phyloP scores from a whole-genome alignment of 2,113 vertebrate species.

The Ornithorhynchus anatinus region DNA sequence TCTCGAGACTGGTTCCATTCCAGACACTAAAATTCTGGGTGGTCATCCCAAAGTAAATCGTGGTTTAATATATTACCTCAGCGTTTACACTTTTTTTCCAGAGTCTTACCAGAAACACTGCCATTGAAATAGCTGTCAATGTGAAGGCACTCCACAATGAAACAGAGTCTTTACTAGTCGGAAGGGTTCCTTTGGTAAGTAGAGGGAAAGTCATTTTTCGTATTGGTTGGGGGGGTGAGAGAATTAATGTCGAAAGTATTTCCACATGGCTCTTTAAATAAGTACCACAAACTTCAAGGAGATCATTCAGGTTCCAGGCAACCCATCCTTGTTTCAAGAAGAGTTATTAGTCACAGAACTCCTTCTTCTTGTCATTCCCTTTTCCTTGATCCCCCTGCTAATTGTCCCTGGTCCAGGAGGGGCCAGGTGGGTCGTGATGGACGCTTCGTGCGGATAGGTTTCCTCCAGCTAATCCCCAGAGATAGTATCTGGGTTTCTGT shows the following conservation, averaged over 20 bases:
- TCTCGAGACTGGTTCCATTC: not conserved
- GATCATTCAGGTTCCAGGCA: too few species aligned
- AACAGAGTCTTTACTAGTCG: slow-evolving; percentile 91
- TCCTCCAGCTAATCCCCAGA: too few species aligned
- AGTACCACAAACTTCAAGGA: too few species aligned
- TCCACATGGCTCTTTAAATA: too few species aligned
- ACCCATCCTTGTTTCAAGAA: too few species aligned
- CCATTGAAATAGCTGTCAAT: slow-evolving; percentile 91
- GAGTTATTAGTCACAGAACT: too few species aligned
- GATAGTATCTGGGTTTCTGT: too few species aligned
- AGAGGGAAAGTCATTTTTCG: not conserved
- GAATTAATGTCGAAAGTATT: not conserved
- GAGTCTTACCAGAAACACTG: slow-evolving; percentile 92
- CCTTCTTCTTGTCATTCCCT: too few species aligned
- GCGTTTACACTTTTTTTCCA: slow-evolving; percentile 57
- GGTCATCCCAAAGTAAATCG: not conserved
- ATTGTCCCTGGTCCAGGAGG: too few species aligned
- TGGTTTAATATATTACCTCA: slow-evolving; percentile 2
- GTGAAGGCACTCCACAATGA: slow-evolving; percentile 96
- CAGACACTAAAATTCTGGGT: not conserved
- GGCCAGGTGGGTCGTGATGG: too few species aligned
- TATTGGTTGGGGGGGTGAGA: not conserved
- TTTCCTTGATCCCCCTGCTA: too few species aligned
- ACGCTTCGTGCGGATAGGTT: too few species aligned
- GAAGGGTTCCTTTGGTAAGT: slow-evolving; percentile 91